Percentiles rank a stretch among this genome's conserved stretches.
phyloP scores from a whole-genome alignment of 2,113 vertebrate genomes.

The Ardeotis arabs region DNA sequence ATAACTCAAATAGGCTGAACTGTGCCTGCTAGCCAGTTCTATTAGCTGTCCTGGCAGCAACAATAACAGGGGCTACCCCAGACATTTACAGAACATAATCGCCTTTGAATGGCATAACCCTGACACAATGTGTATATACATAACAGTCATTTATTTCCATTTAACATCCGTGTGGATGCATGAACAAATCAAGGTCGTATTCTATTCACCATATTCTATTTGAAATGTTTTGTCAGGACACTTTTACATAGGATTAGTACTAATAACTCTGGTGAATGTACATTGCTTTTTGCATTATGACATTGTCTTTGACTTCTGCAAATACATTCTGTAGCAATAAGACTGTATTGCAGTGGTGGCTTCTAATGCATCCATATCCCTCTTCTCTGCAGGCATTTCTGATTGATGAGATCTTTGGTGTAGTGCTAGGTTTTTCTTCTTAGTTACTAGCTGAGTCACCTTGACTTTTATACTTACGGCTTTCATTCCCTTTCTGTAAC shows the following conservation, averaged over 20 bases:
- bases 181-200: background rate
- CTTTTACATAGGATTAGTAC: background rate
- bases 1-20: background rate
- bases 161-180: background rate
- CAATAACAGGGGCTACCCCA: background rate
- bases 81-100: background rate
- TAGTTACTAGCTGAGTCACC: background rate
- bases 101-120: background rate
- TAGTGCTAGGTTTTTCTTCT: background rate
- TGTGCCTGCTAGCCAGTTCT: background rate
- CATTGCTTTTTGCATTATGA: background rate
- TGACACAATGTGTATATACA: background rate
- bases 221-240: background rate
- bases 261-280: background rate
- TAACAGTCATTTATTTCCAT: background rate
- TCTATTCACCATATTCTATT: background rate
- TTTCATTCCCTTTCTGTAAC: background rate
- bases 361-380: background rate
- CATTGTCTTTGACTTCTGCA: background rate
- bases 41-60: background rate
- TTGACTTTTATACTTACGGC: background rate
- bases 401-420: background rate
- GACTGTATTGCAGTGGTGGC: background rate
- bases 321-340: background rate
- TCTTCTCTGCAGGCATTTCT: background rate